Conservation (phyloP, 1,140 invertebrate species). For the Lethrus apterus region DNA sequence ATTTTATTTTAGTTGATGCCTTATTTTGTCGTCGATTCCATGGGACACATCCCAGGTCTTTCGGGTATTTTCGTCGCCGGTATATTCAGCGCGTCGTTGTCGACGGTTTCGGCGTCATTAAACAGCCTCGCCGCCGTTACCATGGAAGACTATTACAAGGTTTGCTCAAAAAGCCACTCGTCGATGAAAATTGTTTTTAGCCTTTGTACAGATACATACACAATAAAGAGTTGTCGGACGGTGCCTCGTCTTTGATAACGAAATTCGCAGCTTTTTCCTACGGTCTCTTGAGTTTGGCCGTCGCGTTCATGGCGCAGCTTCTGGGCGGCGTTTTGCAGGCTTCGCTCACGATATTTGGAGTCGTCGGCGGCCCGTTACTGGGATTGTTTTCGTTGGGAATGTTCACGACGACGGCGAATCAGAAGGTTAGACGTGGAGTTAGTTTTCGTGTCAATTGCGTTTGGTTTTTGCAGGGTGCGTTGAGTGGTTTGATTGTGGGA, state of each 20-base stretch:
- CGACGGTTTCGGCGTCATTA: conserved; percentile 75
- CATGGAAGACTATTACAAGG: conserved; percentile 71
- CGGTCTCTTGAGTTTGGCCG: conserved; percentile 58
- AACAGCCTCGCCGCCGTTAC: conserved; percentile 85
- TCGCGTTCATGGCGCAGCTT: conserved; percentile 67
- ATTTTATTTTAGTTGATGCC: conserved; percentile 60
- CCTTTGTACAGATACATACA: conserved; percentile 36
- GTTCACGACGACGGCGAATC: conserved; percentile 55
- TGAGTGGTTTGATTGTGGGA: conserved; percentile 56
- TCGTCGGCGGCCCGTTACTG: conserved; percentile 71
- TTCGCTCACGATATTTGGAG: conserved; percentile 69
- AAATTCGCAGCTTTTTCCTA: conserved; percentile 60
- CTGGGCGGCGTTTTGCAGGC: conserved; percentile 67
- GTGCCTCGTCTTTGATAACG: conserved; percentile 40
- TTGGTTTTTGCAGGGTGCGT: conserved; percentile 51
- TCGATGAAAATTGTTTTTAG: conserved; percentile 23
- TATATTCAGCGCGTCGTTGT: conserved; percentile 77
- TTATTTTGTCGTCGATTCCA: conserved; percentile 69
- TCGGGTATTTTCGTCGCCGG: conserved; percentile 76
- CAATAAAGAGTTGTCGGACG: conserved; percentile 25
- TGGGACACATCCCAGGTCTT: conserved; percentile 60
- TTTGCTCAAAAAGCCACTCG: no score
- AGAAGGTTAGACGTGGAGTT: conserved; percentile 39
- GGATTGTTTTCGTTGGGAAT: conserved; percentile 76
- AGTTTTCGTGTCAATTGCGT: background rate